phyloP scores from a whole-genome alignment of 2,113 vertebrate genomes.

The Gulo gulo region DNA sequence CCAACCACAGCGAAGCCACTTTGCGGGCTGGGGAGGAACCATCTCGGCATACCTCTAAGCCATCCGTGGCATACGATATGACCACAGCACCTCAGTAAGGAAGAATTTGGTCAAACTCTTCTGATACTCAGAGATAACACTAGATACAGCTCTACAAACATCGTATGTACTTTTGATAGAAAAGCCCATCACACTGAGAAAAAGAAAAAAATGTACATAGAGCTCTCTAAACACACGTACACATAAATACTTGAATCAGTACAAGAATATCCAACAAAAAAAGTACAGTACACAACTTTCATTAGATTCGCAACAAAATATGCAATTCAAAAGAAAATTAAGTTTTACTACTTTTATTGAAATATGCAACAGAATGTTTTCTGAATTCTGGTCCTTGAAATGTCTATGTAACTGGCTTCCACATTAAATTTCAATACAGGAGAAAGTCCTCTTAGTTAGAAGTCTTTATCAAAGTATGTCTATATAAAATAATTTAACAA shows the following conservation, averaged over 20 bases:
- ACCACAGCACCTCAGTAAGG: neutral
- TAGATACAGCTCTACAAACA: neutral
- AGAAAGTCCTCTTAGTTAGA: neutral
- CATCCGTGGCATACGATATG: neutral
- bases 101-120: neutral
- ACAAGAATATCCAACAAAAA: neutral
- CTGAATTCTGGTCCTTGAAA: neutral
- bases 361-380: neutral
- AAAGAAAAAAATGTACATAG: slow-evolving; percentile 17
- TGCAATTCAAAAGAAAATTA: neutral
- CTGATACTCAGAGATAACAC: neutral
- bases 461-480: slow-evolving; percentile 9
- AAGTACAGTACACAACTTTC: neutral
- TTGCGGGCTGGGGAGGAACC: neutral
- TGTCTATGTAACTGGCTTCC: neutral
- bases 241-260: neutral
- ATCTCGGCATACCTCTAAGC: neutral
- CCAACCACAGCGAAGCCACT: neutral
- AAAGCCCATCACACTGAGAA: neutral
- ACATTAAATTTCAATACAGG: neutral
- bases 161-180: neutral
- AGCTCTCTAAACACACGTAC: neutral
- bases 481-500: neutral
- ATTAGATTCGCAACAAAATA: slow-evolving; percentile 21
- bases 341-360: neutral